Evolutionary conservation across 2,797 vertebrate species (phyloP), one percentile per base, ranked within the genome.

Genomic region (Telmatherina bonti): DNA sequence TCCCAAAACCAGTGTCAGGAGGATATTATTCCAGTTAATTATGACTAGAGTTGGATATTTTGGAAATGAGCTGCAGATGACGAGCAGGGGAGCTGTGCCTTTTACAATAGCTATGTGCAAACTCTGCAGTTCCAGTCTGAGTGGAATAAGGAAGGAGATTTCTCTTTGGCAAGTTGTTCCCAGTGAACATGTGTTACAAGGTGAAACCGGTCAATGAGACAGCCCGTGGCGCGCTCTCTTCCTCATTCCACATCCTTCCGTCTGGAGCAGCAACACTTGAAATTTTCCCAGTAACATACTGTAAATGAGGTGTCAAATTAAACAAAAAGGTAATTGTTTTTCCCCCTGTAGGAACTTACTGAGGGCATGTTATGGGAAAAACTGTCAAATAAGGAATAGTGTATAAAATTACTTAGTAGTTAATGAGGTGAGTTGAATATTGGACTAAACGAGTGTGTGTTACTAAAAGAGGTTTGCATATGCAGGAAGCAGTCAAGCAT

Each of bases 141-240:
- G 45, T 54, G 74, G 57, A 45, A 45, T 45, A 55, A 49, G 56
- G 51, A 63, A 22, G 36, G 24, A 49, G n/a, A 47, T 65, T 33
- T 70, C 66, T 72, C 22, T 70, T 67, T 56, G 58, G 61, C 72
- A 61, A 61, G 60, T 76, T 62, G 66, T 81, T 56, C 71, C 74
- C 60, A 47, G 69, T 81, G 74, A 83, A 79, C 82, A 79, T 82
- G 82, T 81, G 88, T 70, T 79, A 41, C 80, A 84, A 84, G 84
- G 84, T 83, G 79, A 88, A 74, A 60, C 8, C 58, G 57, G 73
- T 69, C 76, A 60, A 13, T 59, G 56, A 51, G 65, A 30, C 26
- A 56, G 60, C 72, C 61, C 10, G 47, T 55, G 52, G 55, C 29
- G 7, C 47, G 43, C 41, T 69, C 31, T 61, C 67, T 31, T 67